phyloP scores from a whole-genome alignment of 2,113 vertebrate species.

The Indri indri region DNA sequence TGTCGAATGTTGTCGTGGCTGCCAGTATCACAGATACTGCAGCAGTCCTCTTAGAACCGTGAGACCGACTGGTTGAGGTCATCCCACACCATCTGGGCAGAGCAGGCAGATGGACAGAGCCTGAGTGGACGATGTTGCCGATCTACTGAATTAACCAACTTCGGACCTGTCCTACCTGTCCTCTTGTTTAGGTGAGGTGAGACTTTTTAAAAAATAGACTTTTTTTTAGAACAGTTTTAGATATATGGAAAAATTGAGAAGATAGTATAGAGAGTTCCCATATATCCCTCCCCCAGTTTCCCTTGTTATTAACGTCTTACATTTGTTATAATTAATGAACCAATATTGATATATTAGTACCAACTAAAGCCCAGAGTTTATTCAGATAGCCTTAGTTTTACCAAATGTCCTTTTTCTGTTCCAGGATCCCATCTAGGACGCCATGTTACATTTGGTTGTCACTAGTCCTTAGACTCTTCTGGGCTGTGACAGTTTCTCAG shows the following conservation, averaged over 20 bases:
- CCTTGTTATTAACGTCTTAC: background rate
- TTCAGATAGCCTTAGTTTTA: background rate
- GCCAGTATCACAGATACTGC: background rate
- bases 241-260: background rate
- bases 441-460: background rate
- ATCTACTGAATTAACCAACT: background rate
- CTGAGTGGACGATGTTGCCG: background rate
- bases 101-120: background rate
- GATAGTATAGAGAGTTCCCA: background rate
- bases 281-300: background rate
- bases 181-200: background rate
- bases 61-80: background rate
- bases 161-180: background rate
- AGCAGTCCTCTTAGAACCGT: background rate
- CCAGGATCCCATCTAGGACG: background rate
- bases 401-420: background rate
- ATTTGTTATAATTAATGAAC: background rate
- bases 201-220: background rate
- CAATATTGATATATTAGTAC: background rate
- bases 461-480: background rate
- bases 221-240: background rate
- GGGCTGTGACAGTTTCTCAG: background rate
- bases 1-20: fast-evolving
- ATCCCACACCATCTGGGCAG: background rate
- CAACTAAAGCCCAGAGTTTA: background rate